Conservation (phyloP, 35 echinoderm and acorn worm species). For the Apostichopus japonicus region DNA sequence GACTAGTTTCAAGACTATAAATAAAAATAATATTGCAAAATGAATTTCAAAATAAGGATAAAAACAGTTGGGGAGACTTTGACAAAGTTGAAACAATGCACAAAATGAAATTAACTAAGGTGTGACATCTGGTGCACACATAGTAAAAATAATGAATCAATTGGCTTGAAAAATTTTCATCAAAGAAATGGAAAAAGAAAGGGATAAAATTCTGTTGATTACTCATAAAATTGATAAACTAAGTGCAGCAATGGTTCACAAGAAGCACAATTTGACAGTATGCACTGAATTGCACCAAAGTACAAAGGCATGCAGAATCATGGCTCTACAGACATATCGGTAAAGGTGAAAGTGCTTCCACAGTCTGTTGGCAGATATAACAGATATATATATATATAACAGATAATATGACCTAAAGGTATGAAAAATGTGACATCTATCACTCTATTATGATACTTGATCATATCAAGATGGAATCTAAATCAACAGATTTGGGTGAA, state of each 20-base stretch:
- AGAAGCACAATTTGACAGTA: slow-evolving; percentile 44
- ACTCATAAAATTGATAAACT: slow-evolving; percentile 29
- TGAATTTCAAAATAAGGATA: slow-evolving; percentile 32
- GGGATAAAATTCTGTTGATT: slow-evolving; percentile 16
- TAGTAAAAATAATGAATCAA: slow-evolving; percentile 33
- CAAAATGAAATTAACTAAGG: slow-evolving; percentile 54
- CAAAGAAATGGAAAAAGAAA: slow-evolving; percentile 32
- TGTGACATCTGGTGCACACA: slow-evolving; percentile 48
- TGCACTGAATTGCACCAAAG: slow-evolving; percentile 47
- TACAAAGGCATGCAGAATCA: slow-evolving; percentile 31
- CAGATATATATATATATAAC: too few relatives aligned
- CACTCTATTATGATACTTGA: too few relatives aligned
- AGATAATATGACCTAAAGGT: too few relatives aligned
- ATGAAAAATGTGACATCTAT: too few relatives aligned
- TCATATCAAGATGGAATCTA: too few relatives aligned
- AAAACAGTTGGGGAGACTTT: slow-evolving; percentile 31
- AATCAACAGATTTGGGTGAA: too few relatives aligned
- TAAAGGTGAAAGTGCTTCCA: not conserved
- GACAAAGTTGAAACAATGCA: slow-evolving; percentile 44
- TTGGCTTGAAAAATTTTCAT: not conserved
- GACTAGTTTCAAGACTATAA: not conserved
- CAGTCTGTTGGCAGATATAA: too few relatives aligned
- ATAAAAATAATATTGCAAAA: slow-evolving; percentile 37
- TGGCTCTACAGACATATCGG: not conserved
- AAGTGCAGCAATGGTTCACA: slow-evolving; percentile 52